A percentile compares a stretch with the other conserved stretches of the same genome.
Conservation (phyloP, 2,888 invertebrate species). For the Zhuqinia jingwanae region DNA sequence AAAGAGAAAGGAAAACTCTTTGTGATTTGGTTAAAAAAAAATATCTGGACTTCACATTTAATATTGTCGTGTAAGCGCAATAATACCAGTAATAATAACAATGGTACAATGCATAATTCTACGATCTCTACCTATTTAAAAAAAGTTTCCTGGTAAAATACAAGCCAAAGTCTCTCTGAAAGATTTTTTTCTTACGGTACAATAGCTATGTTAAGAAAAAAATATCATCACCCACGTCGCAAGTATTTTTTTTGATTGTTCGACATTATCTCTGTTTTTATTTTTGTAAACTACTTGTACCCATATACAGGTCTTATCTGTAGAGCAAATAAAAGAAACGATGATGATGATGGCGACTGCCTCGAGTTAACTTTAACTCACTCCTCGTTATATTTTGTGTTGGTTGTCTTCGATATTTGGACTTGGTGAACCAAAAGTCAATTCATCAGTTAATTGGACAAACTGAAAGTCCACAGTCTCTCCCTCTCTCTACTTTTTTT, state of each 20-base stretch:
- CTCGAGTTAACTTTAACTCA: conserved; percentile 5
- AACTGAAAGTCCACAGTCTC: neutral
- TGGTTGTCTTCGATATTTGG: neutral
- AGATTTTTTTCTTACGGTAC: neutral
- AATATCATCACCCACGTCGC: conserved; percentile 45
- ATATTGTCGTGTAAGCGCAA: neutral
- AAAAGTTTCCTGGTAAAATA: conserved; percentile 18
- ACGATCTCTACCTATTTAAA: neutral
- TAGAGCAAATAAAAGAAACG: neutral
- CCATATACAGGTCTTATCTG: conserved; percentile 36
- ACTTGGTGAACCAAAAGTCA: conserved; percentile 23
- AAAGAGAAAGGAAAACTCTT: conserved; percentile 64
- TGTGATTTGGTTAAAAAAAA: too few relatives aligned
- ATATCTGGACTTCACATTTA: conserved; percentile 6
- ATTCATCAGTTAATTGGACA: conserved; percentile 38
- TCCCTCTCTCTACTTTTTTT: neutral
- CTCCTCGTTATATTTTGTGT: neutral
- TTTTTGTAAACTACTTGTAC: neutral
- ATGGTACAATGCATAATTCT: conserved; percentile 12
- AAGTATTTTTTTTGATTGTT: conserved; percentile 11
- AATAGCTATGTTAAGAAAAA: conserved; percentile 11
- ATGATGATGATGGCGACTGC: neutral
- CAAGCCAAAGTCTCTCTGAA: neutral
- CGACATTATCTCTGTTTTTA: conserved; percentile 27
- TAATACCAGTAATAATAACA: neutral